Conservation (phyloP, 2,113 vertebrate species). For the Sinosuthora webbiana region DNA sequence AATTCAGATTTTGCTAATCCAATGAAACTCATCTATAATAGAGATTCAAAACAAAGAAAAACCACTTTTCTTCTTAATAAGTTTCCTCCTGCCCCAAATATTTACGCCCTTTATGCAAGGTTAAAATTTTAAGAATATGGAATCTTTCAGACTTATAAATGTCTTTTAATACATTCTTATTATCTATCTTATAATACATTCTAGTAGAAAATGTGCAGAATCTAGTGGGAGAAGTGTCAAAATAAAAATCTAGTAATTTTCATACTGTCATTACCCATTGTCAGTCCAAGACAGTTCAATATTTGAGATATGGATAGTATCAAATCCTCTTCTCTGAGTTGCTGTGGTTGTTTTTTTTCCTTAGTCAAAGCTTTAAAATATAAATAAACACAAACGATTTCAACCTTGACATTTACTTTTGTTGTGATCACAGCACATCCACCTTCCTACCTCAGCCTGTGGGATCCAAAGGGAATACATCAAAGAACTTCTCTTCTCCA, state of each 20-base stretch:
- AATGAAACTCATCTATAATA: background rate
- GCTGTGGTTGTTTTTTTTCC: background rate
- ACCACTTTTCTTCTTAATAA: background rate
- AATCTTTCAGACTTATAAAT: background rate
- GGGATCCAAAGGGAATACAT: background rate
- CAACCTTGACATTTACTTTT: background rate
- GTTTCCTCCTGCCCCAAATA: background rate
- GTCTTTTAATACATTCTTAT: background rate
- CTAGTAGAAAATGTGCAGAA: background rate
- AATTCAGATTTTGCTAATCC: background rate
- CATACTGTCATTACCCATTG: background rate
- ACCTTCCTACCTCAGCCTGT: background rate
- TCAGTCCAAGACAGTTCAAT: background rate
- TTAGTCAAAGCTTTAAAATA: background rate
- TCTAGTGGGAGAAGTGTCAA: background rate
- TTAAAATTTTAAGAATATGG: background rate
- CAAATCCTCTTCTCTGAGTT: background rate
- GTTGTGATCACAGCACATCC: background rate
- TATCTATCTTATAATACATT: background rate
- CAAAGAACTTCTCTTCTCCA: background rate
- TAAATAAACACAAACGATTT: background rate
- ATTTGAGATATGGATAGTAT: background rate
- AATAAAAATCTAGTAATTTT: background rate
- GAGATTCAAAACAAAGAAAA: background rate
- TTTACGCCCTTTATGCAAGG: background rate